A percentile compares a stretch with the other conserved stretches of the same genome.
These are phyloP conservation scores for Chloroclystis v-ata DNA, from an alignment of 2,888 invertebrate species.

Conservation along the genomic window DNA sequence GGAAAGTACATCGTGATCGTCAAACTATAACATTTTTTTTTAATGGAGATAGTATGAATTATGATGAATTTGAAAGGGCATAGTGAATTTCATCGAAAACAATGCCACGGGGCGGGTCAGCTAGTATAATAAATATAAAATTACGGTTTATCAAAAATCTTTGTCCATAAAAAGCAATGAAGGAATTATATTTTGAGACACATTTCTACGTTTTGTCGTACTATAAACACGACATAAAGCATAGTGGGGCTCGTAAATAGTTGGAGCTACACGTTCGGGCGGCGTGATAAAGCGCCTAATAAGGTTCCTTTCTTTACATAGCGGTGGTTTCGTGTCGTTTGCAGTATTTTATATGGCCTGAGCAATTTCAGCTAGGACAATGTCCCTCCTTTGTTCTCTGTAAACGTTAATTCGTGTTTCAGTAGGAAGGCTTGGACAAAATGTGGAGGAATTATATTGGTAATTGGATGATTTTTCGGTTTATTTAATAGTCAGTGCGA, in stretches of 20 bases:
- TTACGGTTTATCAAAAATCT: too few relatives aligned
- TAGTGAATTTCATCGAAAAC: too few relatives aligned
- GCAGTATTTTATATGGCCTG: constrained; percentile 39
- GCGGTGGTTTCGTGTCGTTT: constrained; percentile 44
- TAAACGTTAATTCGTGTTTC: background rate
- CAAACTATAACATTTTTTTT: too few relatives aligned
- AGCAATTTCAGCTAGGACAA: constrained; percentile 22
- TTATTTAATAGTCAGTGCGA: too few relatives aligned
- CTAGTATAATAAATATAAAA: too few relatives aligned
- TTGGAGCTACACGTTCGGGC: constrained; percentile 47
- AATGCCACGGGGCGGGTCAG: too few relatives aligned
- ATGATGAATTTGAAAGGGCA: too few relatives aligned
- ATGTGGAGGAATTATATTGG: too few relatives aligned
- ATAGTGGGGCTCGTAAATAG: constrained; percentile 60
- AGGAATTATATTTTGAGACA: background rate
- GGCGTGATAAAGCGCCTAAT: constrained; percentile 61
- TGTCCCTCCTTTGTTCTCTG: constrained; percentile 12
- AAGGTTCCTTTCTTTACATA: constrained; percentile 61
- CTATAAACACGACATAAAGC: constrained; percentile 47
- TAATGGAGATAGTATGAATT: too few relatives aligned
- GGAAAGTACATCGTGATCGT: too few relatives aligned
- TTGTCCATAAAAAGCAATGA: too few relatives aligned
- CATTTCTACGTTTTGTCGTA: constrained; percentile 1
- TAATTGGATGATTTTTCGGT: too few relatives aligned
- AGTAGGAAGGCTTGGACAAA: background rate